A percentile compares a stretch with the other conserved stretches of the same genome.
phyloP scores from a whole-genome alignment of 2,888 invertebrate genomes.

The Gymnosoma rotundatum region DNA sequence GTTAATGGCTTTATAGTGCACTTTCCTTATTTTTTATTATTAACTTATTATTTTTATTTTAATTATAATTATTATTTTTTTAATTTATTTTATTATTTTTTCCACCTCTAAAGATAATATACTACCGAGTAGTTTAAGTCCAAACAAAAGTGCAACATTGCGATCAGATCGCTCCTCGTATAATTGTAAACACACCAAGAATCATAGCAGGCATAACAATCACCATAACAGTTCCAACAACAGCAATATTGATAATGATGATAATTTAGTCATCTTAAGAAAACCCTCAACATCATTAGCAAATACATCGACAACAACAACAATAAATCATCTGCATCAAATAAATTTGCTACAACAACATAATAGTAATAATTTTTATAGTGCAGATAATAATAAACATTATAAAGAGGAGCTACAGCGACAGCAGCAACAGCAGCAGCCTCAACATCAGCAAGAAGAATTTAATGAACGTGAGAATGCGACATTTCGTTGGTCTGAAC shows the following conservation, averaged over 20 bases:
- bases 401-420: constrained; percentile 37
- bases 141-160: constrained; percentile 72
- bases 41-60: constrained; percentile 28
- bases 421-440: constrained; percentile 34
- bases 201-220: constrained; percentile 54
- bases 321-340: constrained; percentile 62
- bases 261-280: constrained; percentile 62
- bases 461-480: constrained; percentile 58
- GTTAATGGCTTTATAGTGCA: constrained; percentile 21
- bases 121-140: constrained; percentile 63
- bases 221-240: constrained; percentile 39
- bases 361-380: constrained; percentile 48
- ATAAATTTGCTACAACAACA: constrained; percentile 53
- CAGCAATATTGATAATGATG: constrained; percentile 32
- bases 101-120: constrained; percentile 67
- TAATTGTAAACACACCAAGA: constrained; percentile 49
- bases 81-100: constrained; percentile 46
- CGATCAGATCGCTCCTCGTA: constrained; percentile 70
- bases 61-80: constrained; percentile 46
- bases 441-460: constrained; percentile 29
- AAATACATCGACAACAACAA: constrained; percentile 45
- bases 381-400: constrained; percentile 43
- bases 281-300: constrained; percentile 52
- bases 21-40: constrained; percentile 16
- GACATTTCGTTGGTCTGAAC: constrained; percentile 77